Conservation (phyloP, 2,888 invertebrate species). For the Drosophila lacicola region DNA sequence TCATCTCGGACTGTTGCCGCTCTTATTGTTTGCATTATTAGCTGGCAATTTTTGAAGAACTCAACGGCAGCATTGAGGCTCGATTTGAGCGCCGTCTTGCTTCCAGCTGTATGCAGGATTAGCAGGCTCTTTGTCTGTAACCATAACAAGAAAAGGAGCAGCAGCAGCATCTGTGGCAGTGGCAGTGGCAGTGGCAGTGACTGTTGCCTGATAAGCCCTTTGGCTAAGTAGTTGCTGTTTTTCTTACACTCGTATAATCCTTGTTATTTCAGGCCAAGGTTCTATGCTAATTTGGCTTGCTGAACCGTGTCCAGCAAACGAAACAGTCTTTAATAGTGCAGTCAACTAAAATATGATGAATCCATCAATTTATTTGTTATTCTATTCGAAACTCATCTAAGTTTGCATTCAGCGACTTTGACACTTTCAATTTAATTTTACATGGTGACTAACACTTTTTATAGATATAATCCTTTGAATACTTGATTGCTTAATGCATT, state of each 20-base stretch:
- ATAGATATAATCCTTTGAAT: conserved; percentile 7
- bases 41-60: conserved; percentile 67
- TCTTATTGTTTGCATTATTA: conserved; percentile 74
- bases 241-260: conserved; percentile 55
- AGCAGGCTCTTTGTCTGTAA: conserved; percentile 61
- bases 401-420: conserved; percentile 4
- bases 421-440: conserved; percentile 11
- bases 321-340: background rate
- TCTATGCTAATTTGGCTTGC: conserved; percentile 25
- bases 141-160: conserved; percentile 33
- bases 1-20: conserved; percentile 45
- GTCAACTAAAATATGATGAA: background rate
- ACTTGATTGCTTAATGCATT: background rate
- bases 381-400: background rate
- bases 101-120: conserved; percentile 54
- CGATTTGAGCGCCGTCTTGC: conserved; percentile 4
- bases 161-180: conserved; percentile 12
- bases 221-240: conserved; percentile 57
- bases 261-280: conserved; percentile 66
- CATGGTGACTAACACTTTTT: background rate
- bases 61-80: conserved; percentile 21
- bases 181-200: conserved; percentile 23
- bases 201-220: conserved; percentile 60
- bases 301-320: conserved; percentile 4
- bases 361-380: background rate